phyloP scores from a whole-genome alignment of 1,140 invertebrate species.

The Panagrolaimus sp. region DNA sequence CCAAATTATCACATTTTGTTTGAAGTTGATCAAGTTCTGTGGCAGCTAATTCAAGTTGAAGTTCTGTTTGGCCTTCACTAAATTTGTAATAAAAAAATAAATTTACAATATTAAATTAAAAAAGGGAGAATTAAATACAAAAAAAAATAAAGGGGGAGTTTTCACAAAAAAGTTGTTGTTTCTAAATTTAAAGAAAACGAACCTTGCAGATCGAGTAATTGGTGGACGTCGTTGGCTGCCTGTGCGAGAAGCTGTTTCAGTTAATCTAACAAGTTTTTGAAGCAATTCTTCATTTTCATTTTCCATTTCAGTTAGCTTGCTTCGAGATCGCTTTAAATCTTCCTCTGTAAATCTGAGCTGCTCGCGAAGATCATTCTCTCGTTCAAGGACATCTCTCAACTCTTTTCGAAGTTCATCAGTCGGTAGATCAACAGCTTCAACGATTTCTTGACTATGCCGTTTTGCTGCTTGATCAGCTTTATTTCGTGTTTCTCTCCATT shows the following conservation, averaged over 20 bases:
- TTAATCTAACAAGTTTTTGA: slow-evolving; percentile 41
- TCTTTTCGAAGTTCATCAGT: slow-evolving; percentile 64
- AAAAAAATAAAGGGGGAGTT: background rate
- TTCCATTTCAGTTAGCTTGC: slow-evolving; percentile 49
- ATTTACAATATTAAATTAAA: background rate
- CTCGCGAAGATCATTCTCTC: slow-evolving; percentile 77
- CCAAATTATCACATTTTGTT: slow-evolving; percentile 30
- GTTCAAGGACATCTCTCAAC: slow-evolving; percentile 78
- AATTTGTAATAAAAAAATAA: slow-evolving; percentile 24
- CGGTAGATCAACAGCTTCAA: slow-evolving; percentile 21
- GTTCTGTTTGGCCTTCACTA: slow-evolving; percentile 46
- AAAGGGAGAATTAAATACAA: slow-evolving; percentile 16
- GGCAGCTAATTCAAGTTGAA: slow-evolving; percentile 45
- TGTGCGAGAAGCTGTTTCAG: slow-evolving; percentile 17
- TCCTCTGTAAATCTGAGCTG: slow-evolving; percentile 55
- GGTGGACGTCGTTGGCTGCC: slow-evolving; percentile 36
- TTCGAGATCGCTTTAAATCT: slow-evolving; percentile 47
- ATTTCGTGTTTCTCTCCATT: slow-evolving; percentile 47
- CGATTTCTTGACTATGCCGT: slow-evolving; percentile 36
- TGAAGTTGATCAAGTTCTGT: slow-evolving; percentile 39
- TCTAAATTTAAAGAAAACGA: slow-evolving; percentile 16
- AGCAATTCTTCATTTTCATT: slow-evolving; percentile 55
- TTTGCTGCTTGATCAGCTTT: slow-evolving; percentile 45
- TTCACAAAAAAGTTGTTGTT: slow-evolving; percentile 21
- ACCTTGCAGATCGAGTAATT: slow-evolving; percentile 53